Base-by-base conservation (phyloP, 2,797 vertebrate species). In the Trematomus bernacchii region DNA sequence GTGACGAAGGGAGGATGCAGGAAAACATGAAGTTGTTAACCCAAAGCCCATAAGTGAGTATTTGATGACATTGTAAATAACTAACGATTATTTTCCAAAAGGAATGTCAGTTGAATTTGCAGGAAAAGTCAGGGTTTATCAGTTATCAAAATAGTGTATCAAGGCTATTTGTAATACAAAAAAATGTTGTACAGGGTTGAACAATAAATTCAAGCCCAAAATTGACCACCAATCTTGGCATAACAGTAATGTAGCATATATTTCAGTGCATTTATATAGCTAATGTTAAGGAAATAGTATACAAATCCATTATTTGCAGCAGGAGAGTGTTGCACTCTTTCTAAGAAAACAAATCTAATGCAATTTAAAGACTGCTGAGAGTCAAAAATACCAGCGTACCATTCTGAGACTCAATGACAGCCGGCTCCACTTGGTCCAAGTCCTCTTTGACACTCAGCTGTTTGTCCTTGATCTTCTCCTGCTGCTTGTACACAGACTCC, bases 341-440 rank as follows among this genome's bases (percentile, higher is more conserved):
- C 11, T 16, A 6, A 33, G 19, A 52, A 13, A 47, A 55, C 21
- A 68, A 11, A 19, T 50, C 10, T 62, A 42, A 67, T 14, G 18
- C 19, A 30, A 1, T 23, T 13, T 33, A 15, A 51, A 63, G 23
- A 62, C 42, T 19, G 0, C 13, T 42, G 19, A 27, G 3, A 76
- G 27, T 16, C 78, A 65, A 65, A 61, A 43, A 40, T 43, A 43
- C 0, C 16, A 73, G 54, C 91, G 2, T 96, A 99, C 98, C 98
- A 11, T 99, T 99, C 94, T 99, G 98, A 90, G 98, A 96, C 87
- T 99, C 98, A 71, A 99, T 97, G 79, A 99, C 98, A 43, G 98
- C 98, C 5, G 98, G 98, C 79, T 99, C 98, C 90, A 99, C 98
- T 86, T 99, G 97, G 86, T 99, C 98, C 77, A 99, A 87, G 81